Conservation (phyloP, 2,113 vertebrate genomes). For the Varanus komodoensis region DNA sequence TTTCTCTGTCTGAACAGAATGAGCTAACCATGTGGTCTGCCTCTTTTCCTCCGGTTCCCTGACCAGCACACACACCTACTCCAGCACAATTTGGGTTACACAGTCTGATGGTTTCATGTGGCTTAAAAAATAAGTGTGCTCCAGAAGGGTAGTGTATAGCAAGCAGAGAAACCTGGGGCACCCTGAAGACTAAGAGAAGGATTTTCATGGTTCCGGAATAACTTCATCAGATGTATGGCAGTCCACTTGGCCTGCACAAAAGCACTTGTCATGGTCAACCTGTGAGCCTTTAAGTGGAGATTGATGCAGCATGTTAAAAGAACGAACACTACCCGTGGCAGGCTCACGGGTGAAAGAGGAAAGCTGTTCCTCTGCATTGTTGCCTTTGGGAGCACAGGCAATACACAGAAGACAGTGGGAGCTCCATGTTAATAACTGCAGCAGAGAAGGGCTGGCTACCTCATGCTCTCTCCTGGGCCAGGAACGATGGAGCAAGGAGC, state of each 20-base stretch:
- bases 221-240: not conserved
- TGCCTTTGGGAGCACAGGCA: not conserved
- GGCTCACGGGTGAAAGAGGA: not conserved
- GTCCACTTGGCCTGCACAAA: not conserved
- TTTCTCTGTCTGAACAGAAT: not conserved
- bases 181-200: too few relatives aligned
- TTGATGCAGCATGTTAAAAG: not conserved
- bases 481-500: not conserved
- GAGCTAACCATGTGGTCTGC: not conserved
- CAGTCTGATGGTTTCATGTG: too few relatives aligned
- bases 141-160: not conserved
- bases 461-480: too few relatives aligned
- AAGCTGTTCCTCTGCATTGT: not conserved
- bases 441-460: too few relatives aligned
- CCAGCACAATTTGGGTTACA: not conserved
- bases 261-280: not conserved
- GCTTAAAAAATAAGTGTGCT: not conserved
- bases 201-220: not conserved
- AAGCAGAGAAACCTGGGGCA: not conserved
- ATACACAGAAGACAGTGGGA: too few relatives aligned
- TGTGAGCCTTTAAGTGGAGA: not conserved
- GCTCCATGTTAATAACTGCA: not conserved
- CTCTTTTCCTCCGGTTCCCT: not conserved
- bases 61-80: too few relatives aligned
- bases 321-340: not conserved